Percentiles rank a stretch among this genome's conserved stretches.
phyloP scores from a whole-genome alignment of 2,888 invertebrate species.

The Lycaena phlaeas region DNA sequence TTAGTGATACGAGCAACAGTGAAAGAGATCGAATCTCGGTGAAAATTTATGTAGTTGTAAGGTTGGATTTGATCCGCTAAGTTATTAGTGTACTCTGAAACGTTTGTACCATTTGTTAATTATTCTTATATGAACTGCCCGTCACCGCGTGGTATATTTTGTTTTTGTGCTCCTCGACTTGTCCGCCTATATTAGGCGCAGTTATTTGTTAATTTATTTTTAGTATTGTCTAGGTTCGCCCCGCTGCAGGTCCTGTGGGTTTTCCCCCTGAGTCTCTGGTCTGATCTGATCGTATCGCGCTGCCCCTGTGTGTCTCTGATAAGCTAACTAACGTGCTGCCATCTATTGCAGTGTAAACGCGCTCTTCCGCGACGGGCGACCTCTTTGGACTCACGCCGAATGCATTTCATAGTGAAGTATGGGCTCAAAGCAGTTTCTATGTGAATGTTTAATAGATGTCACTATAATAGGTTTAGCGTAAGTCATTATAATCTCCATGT shows the following conservation, averaged over 20 bases:
- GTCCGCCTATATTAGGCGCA: not conserved
- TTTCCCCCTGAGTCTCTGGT: no score
- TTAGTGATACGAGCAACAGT: constrained; percentile 16
- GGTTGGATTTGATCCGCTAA: not conserved
- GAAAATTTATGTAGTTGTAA: no score
- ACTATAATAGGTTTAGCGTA: constrained; percentile 27
- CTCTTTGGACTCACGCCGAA: constrained; percentile 23
- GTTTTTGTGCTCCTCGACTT: not conserved
- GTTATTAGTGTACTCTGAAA: no score
- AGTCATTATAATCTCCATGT: constrained; percentile 42
- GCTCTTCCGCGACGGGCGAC: constrained; percentile 4
- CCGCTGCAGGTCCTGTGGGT: not conserved
- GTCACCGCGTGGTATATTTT: not conserved
- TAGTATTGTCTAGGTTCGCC: not conserved
- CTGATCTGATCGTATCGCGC: no score
- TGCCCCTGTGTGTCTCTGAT: no score
- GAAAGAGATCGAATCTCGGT: not conserved
- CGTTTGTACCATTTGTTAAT: constrained; percentile 40
- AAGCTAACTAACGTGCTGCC: constrained; percentile 13
- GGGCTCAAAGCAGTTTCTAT: constrained; percentile 67
- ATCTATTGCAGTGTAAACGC: constrained; percentile 16
- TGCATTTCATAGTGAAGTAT: constrained; percentile 51
- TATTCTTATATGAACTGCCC: constrained; percentile 49
- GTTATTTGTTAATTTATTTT: not conserved
- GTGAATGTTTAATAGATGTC: constrained; percentile 60